Evolutionary conservation across 2,113 vertebrate species (phyloP).

Genomic region (Burhinus oedicnemus): DNA sequence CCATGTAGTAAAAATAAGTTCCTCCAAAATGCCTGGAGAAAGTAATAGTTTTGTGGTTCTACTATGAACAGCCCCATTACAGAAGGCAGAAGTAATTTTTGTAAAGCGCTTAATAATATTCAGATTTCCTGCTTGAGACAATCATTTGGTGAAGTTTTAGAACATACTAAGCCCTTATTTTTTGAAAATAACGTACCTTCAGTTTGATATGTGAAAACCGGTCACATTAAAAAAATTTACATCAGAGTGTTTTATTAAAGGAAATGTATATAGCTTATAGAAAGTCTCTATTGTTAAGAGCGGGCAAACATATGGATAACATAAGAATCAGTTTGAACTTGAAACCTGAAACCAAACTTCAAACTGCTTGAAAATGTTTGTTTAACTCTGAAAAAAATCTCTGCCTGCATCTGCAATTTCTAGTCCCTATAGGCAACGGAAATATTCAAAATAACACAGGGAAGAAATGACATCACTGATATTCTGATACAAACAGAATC

Average conservation of each 20-base stretch:
- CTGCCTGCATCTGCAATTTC: conserved; percentile 19
- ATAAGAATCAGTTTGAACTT: not conserved
- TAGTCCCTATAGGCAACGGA: not conserved
- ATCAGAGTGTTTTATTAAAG: not conserved
- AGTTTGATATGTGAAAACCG: not conserved
- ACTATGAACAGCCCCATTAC: not conserved
- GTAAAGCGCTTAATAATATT: not conserved
- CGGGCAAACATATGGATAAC: conserved; percentile 23
- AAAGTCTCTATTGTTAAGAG: not conserved
- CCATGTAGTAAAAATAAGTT: not conserved
- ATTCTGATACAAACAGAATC: not conserved
- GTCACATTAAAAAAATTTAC: not conserved
- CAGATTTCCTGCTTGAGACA: not conserved
- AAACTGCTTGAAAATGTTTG: not conserved
- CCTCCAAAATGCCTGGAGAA: not conserved
- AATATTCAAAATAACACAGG: not conserved
- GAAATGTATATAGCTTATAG: not conserved
- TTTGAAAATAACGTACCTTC: not conserved
- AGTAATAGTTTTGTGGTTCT: not conserved
- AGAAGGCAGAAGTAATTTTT: not conserved
- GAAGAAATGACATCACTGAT: not conserved
- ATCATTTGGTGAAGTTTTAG: not conserved
- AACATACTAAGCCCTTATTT: not conserved
- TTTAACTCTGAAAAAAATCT: conserved; percentile 4
- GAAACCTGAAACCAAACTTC: conserved; percentile 33